These are phyloP conservation scores for Macrotrachela quadricornifera DNA, from an alignment of 1,140 invertebrate genomes.

Conservation along the genomic window DNA sequence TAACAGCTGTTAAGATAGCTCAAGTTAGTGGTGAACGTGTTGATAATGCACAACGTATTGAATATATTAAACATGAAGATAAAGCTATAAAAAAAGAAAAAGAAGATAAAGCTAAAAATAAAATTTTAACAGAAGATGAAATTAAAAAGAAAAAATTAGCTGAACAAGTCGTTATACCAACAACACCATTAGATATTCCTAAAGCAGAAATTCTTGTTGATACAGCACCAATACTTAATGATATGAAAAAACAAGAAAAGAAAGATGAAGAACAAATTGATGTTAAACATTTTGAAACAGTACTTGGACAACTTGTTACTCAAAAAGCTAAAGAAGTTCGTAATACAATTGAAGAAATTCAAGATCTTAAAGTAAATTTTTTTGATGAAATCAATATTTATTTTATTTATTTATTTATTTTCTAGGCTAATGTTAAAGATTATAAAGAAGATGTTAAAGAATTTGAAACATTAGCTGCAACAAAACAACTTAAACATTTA, in stretches of 20 bases:
- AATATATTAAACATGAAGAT: slow-evolving; percentile 72
- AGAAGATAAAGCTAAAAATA: neutral
- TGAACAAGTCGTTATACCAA: neutral
- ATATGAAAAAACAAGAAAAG: neutral
- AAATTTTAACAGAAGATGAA: slow-evolving; percentile 24
- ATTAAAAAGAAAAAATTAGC: slow-evolving; percentile 18
- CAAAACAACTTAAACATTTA: neutral
- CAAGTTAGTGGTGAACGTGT: slow-evolving; percentile 72
- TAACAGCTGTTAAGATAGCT: slow-evolving; percentile 73
- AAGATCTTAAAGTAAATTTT: no score
- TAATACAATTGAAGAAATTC: no score
- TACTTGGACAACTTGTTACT: no score
- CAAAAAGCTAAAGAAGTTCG: no score
- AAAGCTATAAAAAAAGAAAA: slow-evolving; percentile 63
- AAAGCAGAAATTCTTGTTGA: neutral
- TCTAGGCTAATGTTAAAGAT: neutral
- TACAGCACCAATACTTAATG: neutral
- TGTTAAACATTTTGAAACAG: no score
- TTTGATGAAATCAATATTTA: no score
- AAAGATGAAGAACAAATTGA: neutral
- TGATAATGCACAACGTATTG: slow-evolving; percentile 70
- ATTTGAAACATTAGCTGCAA: neutral
- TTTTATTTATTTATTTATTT: no score
- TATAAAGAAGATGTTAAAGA: slow-evolving; percentile 6
- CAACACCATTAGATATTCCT: no score